Evolutionary conservation across 1,140 invertebrate genomes (phyloP).

Genomic region (Spodoptera frugiperda): DNA sequence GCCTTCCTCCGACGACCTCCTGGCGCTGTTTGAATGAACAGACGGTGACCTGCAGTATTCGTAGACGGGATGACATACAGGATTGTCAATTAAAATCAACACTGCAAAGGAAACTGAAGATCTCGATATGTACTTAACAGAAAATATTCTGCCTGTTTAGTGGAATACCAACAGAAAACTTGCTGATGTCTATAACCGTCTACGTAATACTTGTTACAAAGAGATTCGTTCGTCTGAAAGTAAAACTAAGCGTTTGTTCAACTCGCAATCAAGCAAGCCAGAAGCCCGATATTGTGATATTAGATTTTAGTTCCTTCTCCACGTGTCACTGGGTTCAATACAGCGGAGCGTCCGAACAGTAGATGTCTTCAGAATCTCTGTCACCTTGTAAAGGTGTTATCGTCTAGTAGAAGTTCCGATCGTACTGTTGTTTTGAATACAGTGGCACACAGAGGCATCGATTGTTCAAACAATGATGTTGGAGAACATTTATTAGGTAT

Average conservation of each 20-base stretch:
- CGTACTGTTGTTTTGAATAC: conserved; percentile 58
- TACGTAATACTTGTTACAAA: conserved; percentile 39
- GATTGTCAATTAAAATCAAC: conserved; percentile 38
- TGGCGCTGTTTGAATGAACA: conserved; percentile 93
- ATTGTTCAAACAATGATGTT: conserved; percentile 73
- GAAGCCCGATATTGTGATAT: conserved; percentile 85
- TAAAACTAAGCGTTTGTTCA: conserved; percentile 60
- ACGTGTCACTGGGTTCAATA: conserved; percentile 65
- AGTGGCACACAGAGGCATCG: conserved; percentile 59
- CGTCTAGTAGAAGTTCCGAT: conserved; percentile 54
- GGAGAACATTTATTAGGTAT: conserved; percentile 80
- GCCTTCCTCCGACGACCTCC: conserved; percentile 92
- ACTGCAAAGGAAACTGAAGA: conserved; percentile 16
- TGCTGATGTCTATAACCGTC: conserved; percentile 12
- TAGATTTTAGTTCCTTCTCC: conserved; percentile 85
- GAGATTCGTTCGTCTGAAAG: conserved; percentile 28
- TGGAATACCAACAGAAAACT: background rate
- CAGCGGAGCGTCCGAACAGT: conserved; percentile 53
- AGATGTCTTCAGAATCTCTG: conserved; percentile 55
- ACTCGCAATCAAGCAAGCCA: conserved; percentile 75
- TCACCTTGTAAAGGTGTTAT: conserved; percentile 54
- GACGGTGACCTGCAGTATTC: conserved; percentile 3
- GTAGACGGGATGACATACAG: conserved; percentile 26
- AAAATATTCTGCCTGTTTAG: conserved; percentile 12
- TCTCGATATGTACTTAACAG: conserved; percentile 28